These are phyloP conservation scores for Agrochola macilenta DNA, from an alignment of 2,888 invertebrate genomes.

Conservation along the genomic window DNA sequence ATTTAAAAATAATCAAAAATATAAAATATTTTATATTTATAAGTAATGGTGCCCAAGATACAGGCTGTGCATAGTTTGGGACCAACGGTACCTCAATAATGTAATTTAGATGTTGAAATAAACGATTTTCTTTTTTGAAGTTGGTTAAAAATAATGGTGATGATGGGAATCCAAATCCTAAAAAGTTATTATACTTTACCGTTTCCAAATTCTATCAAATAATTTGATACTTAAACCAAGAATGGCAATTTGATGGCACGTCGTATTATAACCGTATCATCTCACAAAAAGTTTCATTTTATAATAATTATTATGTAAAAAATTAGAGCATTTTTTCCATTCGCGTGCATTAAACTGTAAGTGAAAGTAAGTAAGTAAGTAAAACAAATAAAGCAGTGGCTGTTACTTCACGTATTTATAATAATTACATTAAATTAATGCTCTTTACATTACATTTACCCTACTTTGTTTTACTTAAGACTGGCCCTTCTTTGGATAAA, in stretches of 20 bases:
- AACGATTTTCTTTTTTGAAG: too few relatives aligned
- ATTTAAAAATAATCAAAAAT: too few relatives aligned
- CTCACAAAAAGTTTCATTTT: constrained; percentile 22
- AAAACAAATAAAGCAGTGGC: constrained; percentile 2
- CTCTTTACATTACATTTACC: background rate
- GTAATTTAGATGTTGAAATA: too few relatives aligned
- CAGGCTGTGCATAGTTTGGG: too few relatives aligned
- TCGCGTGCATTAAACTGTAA: constrained; percentile 15
- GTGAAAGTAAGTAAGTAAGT: constrained; percentile 51
- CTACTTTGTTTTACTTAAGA: background rate
- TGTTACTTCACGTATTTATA: constrained; percentile 4
- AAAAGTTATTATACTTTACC: background rate
- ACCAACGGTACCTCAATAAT: too few relatives aligned
- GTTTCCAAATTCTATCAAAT: constrained; percentile 27
- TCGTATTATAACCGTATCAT: constrained; percentile 9
- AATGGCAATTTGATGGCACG: background rate
- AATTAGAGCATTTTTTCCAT: constrained; percentile 43
- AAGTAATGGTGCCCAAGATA: too few relatives aligned
- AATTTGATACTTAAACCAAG: constrained; percentile 15
- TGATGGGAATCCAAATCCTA: background rate
- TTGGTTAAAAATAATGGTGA: too few relatives aligned
- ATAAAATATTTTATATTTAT: too few relatives aligned
- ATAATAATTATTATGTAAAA: constrained; percentile 38
- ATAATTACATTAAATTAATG: background rate
- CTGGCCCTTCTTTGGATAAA: too few relatives aligned